These are phyloP conservation scores for Drosophila sturtevanti DNA, from an alignment of 1,140 invertebrate genomes.

Conservation along the genomic window DNA sequence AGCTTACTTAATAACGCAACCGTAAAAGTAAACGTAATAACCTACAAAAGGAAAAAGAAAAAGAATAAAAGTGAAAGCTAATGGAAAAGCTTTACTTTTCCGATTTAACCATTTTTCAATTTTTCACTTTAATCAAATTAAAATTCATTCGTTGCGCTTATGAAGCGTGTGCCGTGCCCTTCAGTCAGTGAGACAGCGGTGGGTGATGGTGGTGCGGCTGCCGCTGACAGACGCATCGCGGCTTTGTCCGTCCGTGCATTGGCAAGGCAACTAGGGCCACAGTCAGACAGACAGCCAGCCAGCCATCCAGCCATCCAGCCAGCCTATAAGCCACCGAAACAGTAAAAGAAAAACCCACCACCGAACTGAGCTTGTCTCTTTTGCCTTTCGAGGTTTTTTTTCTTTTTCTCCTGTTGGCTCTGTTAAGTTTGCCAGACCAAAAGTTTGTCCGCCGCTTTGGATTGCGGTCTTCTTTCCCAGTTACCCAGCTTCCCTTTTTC, in stretches of 20 bases:
- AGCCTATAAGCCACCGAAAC: neutral
- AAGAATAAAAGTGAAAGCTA: slow-evolving; percentile 25
- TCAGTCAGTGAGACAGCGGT: neutral
- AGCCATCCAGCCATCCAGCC: neutral
- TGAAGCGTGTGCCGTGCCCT: slow-evolving; percentile 65
- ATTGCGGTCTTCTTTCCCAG: slow-evolving; percentile 55
- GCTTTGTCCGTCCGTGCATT: slow-evolving; percentile 47
- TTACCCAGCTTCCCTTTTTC: neutral
- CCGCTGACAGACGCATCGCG: slow-evolving; percentile 31
- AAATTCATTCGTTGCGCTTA: slow-evolving; percentile 81
- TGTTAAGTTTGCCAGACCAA: slow-evolving; percentile 61
- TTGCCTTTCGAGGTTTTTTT: slow-evolving; percentile 27
- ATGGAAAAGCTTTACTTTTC: slow-evolving; percentile 37
- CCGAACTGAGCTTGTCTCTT: slow-evolving; percentile 26
- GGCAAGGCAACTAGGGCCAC: slow-evolving; percentile 41
- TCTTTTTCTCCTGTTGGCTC: neutral
- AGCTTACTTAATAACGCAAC: slow-evolving; percentile 50
- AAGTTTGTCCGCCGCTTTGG: slow-evolving; percentile 68
- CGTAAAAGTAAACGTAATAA: slow-evolving; percentile 10
- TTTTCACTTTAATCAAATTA: slow-evolving; percentile 82
- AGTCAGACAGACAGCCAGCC: no score
- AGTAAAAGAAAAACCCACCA: slow-evolving; percentile 15
- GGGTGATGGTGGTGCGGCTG: neutral
- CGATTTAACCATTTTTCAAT: slow-evolving; percentile 59
- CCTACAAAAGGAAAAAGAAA: neutral